A percentile compares a stretch with the other conserved stretches of the same genome.
phyloP scores from a whole-genome alignment of 2,797 vertebrate genomes.

The Bradypodion pumilum region DNA sequence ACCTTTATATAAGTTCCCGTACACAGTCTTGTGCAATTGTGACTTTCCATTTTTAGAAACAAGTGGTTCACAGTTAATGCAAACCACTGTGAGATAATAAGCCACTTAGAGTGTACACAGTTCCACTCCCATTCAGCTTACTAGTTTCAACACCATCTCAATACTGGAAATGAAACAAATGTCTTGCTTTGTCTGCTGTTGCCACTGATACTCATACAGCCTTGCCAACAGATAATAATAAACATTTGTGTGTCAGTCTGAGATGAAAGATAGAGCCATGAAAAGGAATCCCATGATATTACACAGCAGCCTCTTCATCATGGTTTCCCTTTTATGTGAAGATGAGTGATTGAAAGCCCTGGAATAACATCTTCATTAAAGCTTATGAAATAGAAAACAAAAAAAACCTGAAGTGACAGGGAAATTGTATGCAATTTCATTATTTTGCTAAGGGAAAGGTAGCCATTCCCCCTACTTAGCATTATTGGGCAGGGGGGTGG shows the following conservation, averaged over 20 bases:
- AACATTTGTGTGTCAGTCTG: not conserved
- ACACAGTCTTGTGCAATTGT: slow-evolving; percentile 14
- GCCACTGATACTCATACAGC: not conserved
- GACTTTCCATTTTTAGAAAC: slow-evolving; percentile 16
- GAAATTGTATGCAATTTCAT: not conserved
- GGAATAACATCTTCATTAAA: not conserved
- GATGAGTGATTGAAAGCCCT: not conserved
- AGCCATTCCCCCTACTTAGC: not conserved
- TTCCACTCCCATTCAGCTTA: slow-evolving; percentile 12
- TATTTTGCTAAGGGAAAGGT: slow-evolving; percentile 1
- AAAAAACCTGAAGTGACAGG: not conserved
- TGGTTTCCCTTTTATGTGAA: slow-evolving; percentile 8
- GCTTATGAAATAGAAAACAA: fast-evolving
- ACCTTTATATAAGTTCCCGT: slow-evolving; percentile 26
- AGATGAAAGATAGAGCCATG: not conserved
- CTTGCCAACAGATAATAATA: not conserved
- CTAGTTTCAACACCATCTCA: not conserved
- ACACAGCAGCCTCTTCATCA: not conserved
- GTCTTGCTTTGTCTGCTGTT: not conserved
- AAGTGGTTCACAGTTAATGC: slow-evolving; percentile 4
- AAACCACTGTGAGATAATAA: slow-evolving; percentile 16
- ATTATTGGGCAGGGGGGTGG: not conserved
- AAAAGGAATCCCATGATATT: not conserved
- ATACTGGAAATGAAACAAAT: not conserved
- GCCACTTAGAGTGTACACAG: not conserved